These are phyloP conservation scores for Pammene fasciana DNA, from an alignment of 2,888 invertebrate genomes.

Conservation along the genomic window DNA sequence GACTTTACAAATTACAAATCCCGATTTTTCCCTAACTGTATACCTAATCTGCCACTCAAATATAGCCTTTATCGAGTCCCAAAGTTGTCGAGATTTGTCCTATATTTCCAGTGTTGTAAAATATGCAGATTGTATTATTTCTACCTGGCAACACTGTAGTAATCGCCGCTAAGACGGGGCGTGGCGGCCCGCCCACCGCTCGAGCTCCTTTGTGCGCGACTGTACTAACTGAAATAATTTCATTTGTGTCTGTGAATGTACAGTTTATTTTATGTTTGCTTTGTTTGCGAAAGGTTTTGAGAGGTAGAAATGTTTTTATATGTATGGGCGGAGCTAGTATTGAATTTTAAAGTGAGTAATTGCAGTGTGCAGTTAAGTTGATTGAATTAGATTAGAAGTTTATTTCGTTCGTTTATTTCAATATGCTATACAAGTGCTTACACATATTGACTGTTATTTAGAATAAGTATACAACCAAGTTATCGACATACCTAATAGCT, in stretches of 20 bases:
- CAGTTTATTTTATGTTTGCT: slow-evolving; percentile 72
- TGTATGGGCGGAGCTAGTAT: slow-evolving; percentile 35
- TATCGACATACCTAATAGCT: too few relatives aligned
- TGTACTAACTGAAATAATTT: slow-evolving; percentile 58
- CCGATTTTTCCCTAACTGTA: neutral
- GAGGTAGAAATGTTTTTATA: slow-evolving; percentile 26
- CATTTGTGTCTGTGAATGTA: slow-evolving; percentile 60
- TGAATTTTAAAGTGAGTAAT: slow-evolving; percentile 30
- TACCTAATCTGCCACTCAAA: neutral
- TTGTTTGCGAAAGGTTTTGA: slow-evolving; percentile 68
- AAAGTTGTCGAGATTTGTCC: slow-evolving; percentile 13
- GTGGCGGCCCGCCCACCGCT: slow-evolving; percentile 72
- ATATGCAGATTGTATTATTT: slow-evolving; percentile 71
- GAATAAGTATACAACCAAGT: too few relatives aligned
- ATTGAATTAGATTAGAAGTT: slow-evolving; percentile 12
- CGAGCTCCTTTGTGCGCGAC: slow-evolving; percentile 65
- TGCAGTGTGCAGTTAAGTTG: slow-evolving; percentile 3
- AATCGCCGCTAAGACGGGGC: slow-evolving; percentile 74
- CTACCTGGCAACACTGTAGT: slow-evolving; percentile 70
- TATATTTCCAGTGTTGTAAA: slow-evolving; percentile 41
- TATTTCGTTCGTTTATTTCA: slow-evolving; percentile 7
- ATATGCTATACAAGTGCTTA: neutral
- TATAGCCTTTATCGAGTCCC: neutral
- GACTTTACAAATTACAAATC: slow-evolving; percentile 20
- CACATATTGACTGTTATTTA: neutral